Conservation (phyloP, 2,888 invertebrate genomes). For the Drosophila anomalata region DNA sequence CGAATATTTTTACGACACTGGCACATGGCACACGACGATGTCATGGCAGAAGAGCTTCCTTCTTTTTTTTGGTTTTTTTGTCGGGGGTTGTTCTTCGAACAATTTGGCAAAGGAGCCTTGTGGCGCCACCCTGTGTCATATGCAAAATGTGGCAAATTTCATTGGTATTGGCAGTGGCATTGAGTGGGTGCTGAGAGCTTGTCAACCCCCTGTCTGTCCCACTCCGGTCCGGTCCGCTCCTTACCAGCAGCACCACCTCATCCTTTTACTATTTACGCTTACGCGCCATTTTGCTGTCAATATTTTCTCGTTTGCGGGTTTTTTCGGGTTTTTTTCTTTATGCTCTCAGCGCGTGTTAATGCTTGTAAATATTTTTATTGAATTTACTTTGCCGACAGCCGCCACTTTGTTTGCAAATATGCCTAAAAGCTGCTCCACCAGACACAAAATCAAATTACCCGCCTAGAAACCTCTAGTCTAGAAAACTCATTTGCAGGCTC, state of each 20-base stretch:
- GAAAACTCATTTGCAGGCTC: constrained; percentile 57
- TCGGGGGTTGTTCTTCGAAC: constrained; percentile 32
- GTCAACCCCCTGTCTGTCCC: constrained; percentile 57
- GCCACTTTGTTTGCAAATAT: constrained; percentile 53
- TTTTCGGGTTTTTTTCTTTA: constrained; percentile 33
- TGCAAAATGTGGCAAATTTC: constrained; percentile 64
- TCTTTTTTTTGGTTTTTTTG: constrained; percentile 1
- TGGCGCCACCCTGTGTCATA: constrained; percentile 37
- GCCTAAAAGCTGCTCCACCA: constrained; percentile 55
- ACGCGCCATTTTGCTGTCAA: constrained; percentile 73
- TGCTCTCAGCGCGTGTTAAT: constrained; percentile 75
- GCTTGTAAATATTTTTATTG: constrained; percentile 82
- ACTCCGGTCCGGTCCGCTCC: background rate
- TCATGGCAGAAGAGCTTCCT: constrained; percentile 4
- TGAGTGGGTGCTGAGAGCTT: constrained; percentile 42
- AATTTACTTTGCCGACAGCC: constrained; percentile 63
- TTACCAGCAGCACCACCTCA: background rate
- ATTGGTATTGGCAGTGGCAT: constrained; percentile 62
- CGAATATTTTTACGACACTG: constrained; percentile 67
- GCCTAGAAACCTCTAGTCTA: background rate
- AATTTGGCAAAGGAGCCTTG: constrained; percentile 32
- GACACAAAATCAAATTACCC: constrained; percentile 33
- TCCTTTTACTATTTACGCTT: constrained; percentile 56
- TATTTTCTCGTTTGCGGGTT: constrained; percentile 58
- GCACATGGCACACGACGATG: constrained; percentile 60